Conservation (phyloP, 1,140 invertebrate genomes). For the Ceratina australensis region DNA sequence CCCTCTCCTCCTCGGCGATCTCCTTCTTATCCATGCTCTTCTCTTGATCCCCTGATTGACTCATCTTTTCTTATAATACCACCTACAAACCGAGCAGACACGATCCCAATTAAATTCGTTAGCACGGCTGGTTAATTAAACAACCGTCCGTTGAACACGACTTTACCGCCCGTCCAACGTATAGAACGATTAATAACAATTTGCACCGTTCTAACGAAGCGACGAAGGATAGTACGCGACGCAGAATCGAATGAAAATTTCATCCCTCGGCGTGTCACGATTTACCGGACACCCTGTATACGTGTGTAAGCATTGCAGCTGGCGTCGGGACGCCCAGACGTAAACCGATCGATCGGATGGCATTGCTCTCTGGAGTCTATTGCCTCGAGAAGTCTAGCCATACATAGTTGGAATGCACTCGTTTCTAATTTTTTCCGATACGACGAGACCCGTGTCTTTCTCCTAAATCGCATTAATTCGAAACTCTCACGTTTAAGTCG, state of each 20-base stretch:
- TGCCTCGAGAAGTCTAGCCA: slow-evolving; percentile 30
- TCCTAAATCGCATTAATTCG: too few species aligned
- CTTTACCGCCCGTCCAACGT: too few species aligned
- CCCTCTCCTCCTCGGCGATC: slow-evolving; percentile 85
- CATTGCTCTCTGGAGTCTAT: slow-evolving; percentile 45
- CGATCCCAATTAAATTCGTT: neutral
- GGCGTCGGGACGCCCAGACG: slow-evolving; percentile 61
- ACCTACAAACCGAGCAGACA: slow-evolving; percentile 13
- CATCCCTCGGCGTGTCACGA: too few species aligned
- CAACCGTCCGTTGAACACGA: too few species aligned
- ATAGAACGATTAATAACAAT: too few species aligned
- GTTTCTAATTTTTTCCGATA: neutral
- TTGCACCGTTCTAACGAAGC: too few species aligned
- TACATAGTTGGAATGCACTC: slow-evolving; percentile 21
- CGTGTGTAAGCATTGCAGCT: slow-evolving; percentile 34
- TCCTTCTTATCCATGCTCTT: slow-evolving; percentile 86
- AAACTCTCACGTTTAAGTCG: too few species aligned
- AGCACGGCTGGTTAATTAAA: too few species aligned
- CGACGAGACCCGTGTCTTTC: too few species aligned
- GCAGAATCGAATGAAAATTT: neutral
- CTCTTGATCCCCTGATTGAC: slow-evolving; percentile 68
- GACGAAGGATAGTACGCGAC: too few species aligned
- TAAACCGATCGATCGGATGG: slow-evolving; percentile 63
- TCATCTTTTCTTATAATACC: slow-evolving; percentile 64
- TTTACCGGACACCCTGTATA: neutral